phyloP scores from a whole-genome alignment of 2,797 vertebrate genomes.

The Phalloptychus januarius region DNA sequence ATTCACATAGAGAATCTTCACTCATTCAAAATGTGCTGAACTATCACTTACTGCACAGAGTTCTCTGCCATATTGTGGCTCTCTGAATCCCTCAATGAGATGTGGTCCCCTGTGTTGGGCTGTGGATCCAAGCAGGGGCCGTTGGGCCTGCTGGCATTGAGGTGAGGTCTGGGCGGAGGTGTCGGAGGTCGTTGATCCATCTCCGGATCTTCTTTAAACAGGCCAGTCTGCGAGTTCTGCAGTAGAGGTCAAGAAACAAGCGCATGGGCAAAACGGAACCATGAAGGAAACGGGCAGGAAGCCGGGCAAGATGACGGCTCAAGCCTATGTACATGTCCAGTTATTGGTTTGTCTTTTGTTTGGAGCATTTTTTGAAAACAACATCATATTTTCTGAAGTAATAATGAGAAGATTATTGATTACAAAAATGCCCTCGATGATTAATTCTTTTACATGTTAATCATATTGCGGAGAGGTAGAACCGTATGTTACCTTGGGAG shows the following conservation, averaged over 20 bases:
- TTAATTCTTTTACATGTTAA: background rate
- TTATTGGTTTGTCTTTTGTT: background rate
- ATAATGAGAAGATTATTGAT: background rate
- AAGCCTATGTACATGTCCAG: background rate
- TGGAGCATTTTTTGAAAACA: background rate
- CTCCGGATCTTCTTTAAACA: conserved; percentile 80
- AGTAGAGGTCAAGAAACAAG: conserved; percentile 19
- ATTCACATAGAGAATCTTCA: too few relatives aligned
- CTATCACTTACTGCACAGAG: conserved; percentile 78
- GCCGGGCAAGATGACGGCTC: background rate
- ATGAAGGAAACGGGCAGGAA: background rate
- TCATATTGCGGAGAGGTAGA: too few relatives aligned
- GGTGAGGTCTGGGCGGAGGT: conserved; percentile 74
- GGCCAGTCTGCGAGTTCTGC: conserved; percentile 81
- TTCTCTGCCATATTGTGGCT: conserved; percentile 34
- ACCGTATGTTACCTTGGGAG: too few relatives aligned
- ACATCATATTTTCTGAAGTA: background rate
- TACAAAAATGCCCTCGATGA: background rate
- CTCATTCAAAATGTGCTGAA: background rate
- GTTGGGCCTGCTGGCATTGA: conserved; percentile 74
- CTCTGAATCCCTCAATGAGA: conserved; percentile 63
- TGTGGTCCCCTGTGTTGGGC: conserved; percentile 62
- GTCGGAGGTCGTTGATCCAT: conserved; percentile 66
- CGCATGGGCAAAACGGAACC: background rate
- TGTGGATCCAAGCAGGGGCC: conserved; percentile 77